Evolutionary conservation across 2,797 vertebrate species (phyloP).

Genomic region (Pangasius djambal): DNA sequence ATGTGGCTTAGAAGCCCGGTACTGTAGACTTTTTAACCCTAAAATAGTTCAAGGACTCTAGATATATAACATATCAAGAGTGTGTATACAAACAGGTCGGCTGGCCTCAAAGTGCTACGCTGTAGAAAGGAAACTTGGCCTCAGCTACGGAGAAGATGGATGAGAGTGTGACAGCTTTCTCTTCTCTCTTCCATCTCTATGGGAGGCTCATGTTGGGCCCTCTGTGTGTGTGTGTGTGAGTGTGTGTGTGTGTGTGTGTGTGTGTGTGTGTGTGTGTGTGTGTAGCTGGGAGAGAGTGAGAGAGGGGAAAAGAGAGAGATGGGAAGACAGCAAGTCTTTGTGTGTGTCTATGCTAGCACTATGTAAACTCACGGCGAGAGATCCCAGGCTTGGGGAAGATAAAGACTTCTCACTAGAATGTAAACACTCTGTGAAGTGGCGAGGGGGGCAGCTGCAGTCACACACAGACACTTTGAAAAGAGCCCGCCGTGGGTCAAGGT

Average conservation of each 20-base stretch:
- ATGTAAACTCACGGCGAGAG: conserved; percentile 77
- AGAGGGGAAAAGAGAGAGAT: conserved; percentile 27
- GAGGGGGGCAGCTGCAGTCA: conserved; percentile 73
- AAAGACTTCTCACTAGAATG: conserved; percentile 79
- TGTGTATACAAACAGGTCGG: conserved; percentile 48
- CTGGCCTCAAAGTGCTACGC: conserved; percentile 50
- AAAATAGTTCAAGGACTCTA: conserved; percentile 44
- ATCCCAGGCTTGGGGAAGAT: conserved; percentile 75
- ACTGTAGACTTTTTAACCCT: conserved; percentile 38
- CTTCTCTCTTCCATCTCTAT: conserved; percentile 67
- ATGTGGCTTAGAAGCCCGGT: not conserved
- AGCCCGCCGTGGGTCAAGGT: conserved; percentile 74
- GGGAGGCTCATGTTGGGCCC: conserved; percentile 59
- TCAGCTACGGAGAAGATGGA: conserved; percentile 70
- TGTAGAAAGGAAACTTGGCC: conserved; percentile 58
- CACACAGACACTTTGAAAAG: conserved; percentile 71
- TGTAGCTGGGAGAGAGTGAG: conserved; percentile 20
- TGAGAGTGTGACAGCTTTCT: conserved; percentile 76
- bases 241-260: conserved; percentile 17
- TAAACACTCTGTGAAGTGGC: conserved; percentile 82
- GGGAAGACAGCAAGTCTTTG: conserved; percentile 40
- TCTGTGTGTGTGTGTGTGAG: conserved; percentile 16
- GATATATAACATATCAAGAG: conserved; percentile 47
- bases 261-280: conserved; percentile 41
- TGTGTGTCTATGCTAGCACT: conserved; percentile 59